Evolutionary conservation across 2,113 vertebrate species (phyloP), one percentile per base, ranked within the genome.

Genomic region (Misgurnus mizolepis): DNA sequence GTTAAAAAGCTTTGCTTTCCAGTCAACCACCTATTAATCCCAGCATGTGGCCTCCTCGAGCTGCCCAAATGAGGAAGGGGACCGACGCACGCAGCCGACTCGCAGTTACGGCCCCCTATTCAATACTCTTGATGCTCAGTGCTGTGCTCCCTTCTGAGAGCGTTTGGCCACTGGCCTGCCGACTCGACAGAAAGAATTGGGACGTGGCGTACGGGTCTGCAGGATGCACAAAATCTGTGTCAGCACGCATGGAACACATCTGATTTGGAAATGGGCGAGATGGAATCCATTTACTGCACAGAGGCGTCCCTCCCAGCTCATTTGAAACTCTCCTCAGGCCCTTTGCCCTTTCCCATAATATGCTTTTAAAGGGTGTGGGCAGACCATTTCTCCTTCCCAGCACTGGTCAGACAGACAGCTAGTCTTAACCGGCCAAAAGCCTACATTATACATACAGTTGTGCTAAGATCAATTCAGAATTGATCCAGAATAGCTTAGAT

Each of bases 1-100:
- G 93, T 92, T 96, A 94, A 96, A 97, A 96, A 94, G 93, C 94
- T 92, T 93, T 95, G 92, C 92, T 94, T 93, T 94, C 92, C 93
- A 93, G 90, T 92, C 91, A 91, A 93, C 91, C 89, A 93, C 92
- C 94, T 94, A 94, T 96, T 96, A 96, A 93, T 93, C 92, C 91
- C 93, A 91, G 92, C 91, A 89, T 90, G 92, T 89, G 90, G 92
- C 88, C 91, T 95, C 92, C 93, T 90, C 88, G 83, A 92, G 93
- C 94, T 82, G 89, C 92, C 90, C 86, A 83, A 17, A 72, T 76
- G 91, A 91, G 90, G 88, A 91, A 89, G 85, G 89, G 55, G 79
- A 11, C 78, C 78, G 53, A 40, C 39, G 89, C 87, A 90, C 88
- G 53, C 65, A 67, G 81, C 84, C 83, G 85, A 83, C 87, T 83